Conservation (phyloP, 1,140 invertebrate species). For the Formica selysi region DNA sequence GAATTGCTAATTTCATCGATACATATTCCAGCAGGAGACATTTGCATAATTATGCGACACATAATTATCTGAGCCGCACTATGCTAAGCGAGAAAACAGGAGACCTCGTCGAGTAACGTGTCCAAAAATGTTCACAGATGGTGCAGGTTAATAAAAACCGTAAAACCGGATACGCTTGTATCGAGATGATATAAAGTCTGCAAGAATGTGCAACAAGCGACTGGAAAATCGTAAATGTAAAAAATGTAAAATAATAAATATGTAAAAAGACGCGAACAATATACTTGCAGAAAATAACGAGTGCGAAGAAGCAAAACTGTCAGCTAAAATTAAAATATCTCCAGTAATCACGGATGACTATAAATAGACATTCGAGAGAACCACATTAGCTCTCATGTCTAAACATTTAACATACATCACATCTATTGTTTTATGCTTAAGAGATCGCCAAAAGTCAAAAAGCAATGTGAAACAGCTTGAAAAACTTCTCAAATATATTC, state of each 20-base stretch:
- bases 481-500: not conserved
- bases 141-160: slow-evolving; percentile 6
- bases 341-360: not conserved
- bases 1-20: slow-evolving; percentile 49
- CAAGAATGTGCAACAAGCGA: not conserved
- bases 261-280: not conserved
- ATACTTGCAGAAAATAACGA: not conserved
- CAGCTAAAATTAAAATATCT: slow-evolving; percentile 16
- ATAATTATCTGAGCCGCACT: slow-evolving; percentile 29
- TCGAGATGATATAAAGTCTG: slow-evolving; percentile 30
- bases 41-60: slow-evolving; percentile 54
- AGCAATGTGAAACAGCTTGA: not conserved
- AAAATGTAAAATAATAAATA: not conserved
- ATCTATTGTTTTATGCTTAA: not conserved
- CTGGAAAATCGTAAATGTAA: slow-evolving; percentile 10
- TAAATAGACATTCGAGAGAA: not conserved
- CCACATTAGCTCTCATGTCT: not conserved
- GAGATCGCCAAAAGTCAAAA: not conserved
- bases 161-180: slow-evolving; percentile 41
- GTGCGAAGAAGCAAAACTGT: not conserved
- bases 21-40: slow-evolving; percentile 5
- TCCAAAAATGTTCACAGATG: slow-evolving; percentile 33
- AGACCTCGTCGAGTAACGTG: slow-evolving; percentile 12
- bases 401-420: not conserved
- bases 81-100: slow-evolving; percentile 5